Evolutionary conservation across 2,888 invertebrate species (phyloP).

Genomic region (Idaea aversata): DNA sequence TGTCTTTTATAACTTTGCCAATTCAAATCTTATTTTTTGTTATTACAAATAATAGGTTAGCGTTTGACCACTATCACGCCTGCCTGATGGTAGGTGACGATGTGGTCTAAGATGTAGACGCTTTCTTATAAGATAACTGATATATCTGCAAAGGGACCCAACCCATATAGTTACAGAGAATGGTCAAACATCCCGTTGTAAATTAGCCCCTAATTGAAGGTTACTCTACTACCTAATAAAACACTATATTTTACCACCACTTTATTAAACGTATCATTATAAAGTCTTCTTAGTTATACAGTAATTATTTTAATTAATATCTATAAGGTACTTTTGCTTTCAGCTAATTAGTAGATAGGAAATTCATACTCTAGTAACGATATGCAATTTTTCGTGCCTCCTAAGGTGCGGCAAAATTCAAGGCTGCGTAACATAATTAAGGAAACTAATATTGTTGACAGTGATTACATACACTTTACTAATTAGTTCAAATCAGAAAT

Average conservation of each 20-base stretch:
- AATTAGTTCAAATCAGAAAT: not conserved
- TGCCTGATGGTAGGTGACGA: too few relatives aligned
- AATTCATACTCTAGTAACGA: conserved; percentile 7
- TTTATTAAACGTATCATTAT: not conserved
- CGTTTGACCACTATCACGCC: too few relatives aligned
- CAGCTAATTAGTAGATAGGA: conserved; percentile 14
- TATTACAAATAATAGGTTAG: too few relatives aligned
- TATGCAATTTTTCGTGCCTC: conserved; percentile 3
- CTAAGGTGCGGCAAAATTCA: conserved; percentile 4
- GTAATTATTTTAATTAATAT: conserved; percentile 11
- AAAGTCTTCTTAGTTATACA: not conserved
- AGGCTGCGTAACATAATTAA: not conserved
- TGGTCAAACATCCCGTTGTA: too few relatives aligned
- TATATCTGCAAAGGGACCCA: too few relatives aligned
- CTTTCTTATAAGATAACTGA: too few relatives aligned
- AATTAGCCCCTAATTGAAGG: not conserved
- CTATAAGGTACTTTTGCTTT: conserved; percentile 20
- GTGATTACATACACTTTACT: not conserved
- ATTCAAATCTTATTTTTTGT: too few relatives aligned
- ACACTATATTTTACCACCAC: not conserved
- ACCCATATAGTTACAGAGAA: too few relatives aligned
- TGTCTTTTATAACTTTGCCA: too few relatives aligned
- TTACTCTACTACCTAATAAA: not conserved
- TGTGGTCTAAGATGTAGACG: too few relatives aligned
- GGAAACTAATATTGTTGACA: not conserved